These are phyloP conservation scores for Sternotherus odoratus DNA, from an alignment of 2,797 vertebrate species.

Conservation along the genomic window DNA sequence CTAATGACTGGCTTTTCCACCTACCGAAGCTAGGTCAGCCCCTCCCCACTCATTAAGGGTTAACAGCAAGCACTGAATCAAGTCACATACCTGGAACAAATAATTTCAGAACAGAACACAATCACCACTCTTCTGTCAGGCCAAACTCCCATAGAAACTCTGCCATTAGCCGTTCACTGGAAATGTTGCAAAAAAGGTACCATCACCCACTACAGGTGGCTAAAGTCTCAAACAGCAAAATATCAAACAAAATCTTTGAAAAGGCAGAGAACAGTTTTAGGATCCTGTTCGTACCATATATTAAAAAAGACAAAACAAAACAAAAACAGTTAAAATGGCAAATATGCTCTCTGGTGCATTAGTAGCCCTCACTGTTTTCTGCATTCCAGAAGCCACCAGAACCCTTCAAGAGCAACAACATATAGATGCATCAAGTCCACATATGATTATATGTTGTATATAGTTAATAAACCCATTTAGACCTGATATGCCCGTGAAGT, in stretches of 20 bases:
- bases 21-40: too few relatives aligned
- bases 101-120: too few relatives aligned
- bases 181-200: neutral
- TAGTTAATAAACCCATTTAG: neutral
- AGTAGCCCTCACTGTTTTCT: neutral
- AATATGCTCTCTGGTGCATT: neutral
- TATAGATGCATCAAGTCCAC: too few relatives aligned
- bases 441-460: fast-evolving
- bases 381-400: neutral
- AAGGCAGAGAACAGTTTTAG: neutral
- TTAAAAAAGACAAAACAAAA: too few relatives aligned
- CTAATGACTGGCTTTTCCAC: too few relatives aligned
- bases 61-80: too few relatives aligned
- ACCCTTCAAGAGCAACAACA: neutral
- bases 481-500: neutral
- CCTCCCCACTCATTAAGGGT: too few relatives aligned
- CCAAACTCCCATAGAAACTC: too few relatives aligned
- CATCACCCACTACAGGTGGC: neutral
- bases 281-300: too few relatives aligned
- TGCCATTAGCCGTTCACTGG: neutral
- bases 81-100: too few relatives aligned
- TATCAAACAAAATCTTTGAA: neutral
- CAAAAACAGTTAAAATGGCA: neutral
- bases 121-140: too few relatives aligned
- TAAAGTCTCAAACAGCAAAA: neutral